These are phyloP conservation scores for Porites lobata DNA, from an alignment of 92 coral and sea anemone species.

Conservation along the genomic window DNA sequence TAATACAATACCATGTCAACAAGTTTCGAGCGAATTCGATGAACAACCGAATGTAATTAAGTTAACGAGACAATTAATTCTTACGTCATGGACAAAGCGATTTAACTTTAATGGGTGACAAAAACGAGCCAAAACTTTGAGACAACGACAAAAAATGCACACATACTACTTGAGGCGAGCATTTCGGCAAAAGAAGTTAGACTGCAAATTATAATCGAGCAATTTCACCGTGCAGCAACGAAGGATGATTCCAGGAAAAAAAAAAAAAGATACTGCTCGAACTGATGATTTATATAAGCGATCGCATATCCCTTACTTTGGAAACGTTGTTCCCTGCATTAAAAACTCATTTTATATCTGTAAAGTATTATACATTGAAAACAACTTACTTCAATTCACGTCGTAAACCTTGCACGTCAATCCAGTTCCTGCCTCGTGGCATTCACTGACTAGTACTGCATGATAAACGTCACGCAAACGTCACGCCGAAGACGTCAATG, in stretches of 20 bases:
- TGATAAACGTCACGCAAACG: constrained; percentile 1
- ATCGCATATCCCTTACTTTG: background rate
- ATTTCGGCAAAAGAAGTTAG: background rate
- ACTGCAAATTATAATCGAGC: background rate
- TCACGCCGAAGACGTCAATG: constrained; percentile 10
- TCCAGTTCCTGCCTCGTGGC: constrained; percentile 1
- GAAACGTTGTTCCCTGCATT: constrained; percentile 2
- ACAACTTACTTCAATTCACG: background rate
- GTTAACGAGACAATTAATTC: background rate
- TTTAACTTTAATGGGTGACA: background rate
- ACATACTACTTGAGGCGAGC: background rate
- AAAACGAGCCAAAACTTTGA: background rate
- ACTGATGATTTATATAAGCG: constrained; percentile 1
- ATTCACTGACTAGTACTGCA: background rate
- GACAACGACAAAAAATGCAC: no score
- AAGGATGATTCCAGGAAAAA: constrained; percentile 2
- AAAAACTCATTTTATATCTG: background rate
- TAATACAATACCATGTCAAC: no score
- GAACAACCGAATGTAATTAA: background rate
- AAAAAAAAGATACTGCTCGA: background rate
- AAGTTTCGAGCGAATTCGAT: background rate
- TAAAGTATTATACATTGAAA: background rate
- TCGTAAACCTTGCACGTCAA: background rate
- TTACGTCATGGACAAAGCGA: background rate
- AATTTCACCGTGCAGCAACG: background rate